Evolutionary conservation across 1,140 invertebrate genomes (phyloP).

Genomic region (Pogonus chalceus): DNA sequence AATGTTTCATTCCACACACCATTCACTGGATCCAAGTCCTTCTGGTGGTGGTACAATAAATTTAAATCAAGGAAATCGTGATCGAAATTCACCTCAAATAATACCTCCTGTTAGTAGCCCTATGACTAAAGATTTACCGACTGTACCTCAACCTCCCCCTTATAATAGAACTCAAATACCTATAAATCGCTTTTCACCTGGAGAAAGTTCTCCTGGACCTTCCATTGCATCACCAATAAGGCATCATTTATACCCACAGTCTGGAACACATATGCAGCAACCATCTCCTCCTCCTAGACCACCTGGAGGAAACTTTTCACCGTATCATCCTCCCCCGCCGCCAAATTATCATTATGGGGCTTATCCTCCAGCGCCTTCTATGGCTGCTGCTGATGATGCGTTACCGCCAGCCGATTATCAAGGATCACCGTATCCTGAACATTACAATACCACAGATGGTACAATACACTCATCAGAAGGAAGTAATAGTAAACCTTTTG

Average conservation of each 20-base stretch:
- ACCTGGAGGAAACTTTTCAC: constrained; percentile 35
- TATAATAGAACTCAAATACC: constrained; percentile 18
- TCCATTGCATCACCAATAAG: constrained; percentile 18
- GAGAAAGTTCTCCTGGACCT: constrained; percentile 37
- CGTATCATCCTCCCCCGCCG: constrained; percentile 39
- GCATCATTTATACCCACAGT: constrained; percentile 7
- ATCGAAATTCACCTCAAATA: constrained; percentile 20
- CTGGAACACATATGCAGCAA: constrained; percentile 26
- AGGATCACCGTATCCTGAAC: constrained; percentile 25
- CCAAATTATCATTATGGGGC: constrained; percentile 40
- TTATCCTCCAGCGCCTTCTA: constrained; percentile 37
- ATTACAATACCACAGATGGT: constrained; percentile 15
- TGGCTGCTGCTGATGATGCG: constrained; percentile 18
- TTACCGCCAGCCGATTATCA: constrained; percentile 18
- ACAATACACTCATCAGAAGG: constrained; percentile 21
- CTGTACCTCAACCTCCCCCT: constrained; percentile 19
- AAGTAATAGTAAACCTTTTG: constrained; percentile 31
- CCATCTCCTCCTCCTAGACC: constrained; percentile 34
- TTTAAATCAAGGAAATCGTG: constrained; percentile 13
- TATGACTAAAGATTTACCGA: not conserved
- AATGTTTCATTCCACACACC: constrained; percentile 40
- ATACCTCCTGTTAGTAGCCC: constrained; percentile 30
- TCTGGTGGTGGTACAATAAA: constrained; percentile 42
- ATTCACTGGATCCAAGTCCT: constrained; percentile 45
- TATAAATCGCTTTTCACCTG: constrained; percentile 37